A percentile compares a stretch with the other conserved stretches of the same genome.
These are phyloP conservation scores for Agriopis leucophaearia DNA, from an alignment of 2,888 invertebrate genomes.

Conservation along the genomic window DNA sequence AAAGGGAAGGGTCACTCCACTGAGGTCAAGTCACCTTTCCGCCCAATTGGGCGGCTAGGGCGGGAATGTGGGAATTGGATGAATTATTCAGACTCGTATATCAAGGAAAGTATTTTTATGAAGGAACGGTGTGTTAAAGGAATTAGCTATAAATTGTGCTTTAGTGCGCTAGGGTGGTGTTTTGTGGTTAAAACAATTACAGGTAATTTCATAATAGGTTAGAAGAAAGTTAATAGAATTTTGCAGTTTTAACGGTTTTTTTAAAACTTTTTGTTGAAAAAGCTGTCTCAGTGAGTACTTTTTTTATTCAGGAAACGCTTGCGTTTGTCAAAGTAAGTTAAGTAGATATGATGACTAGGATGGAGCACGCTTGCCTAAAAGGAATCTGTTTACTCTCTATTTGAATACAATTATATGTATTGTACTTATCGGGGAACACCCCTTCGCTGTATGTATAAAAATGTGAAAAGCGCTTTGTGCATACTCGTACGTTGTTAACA, in stretches of 20 bases:
- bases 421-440: too few species aligned
- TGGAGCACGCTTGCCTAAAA: too few species aligned
- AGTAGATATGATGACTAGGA: too few species aligned
- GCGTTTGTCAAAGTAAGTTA: too few species aligned
- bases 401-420: too few species aligned
- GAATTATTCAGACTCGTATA: slow-evolving; percentile 43
- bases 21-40: slow-evolving; percentile 79
- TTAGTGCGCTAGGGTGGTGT: not conserved
- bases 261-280: too few species aligned
- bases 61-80: slow-evolving; percentile 42
- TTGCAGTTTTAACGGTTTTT: not conserved
- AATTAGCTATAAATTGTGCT: slow-evolving; percentile 31
- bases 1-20: slow-evolving; percentile 80
- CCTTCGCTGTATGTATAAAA: too few species aligned
- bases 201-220: slow-evolving; percentile 9
- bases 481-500: too few species aligned
- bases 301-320: too few species aligned
- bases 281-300: too few species aligned
- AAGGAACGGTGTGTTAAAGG: slow-evolving; percentile 30
- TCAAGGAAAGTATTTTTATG: slow-evolving; percentile 42
- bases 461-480: too few species aligned
- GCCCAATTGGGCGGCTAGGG: slow-evolving; percentile 69
- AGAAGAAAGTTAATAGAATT: not conserved
- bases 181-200: slow-evolving; percentile 9
- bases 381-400: too few species aligned